Percentiles rank a stretch among this genome's conserved stretches.
Conservation (phyloP, 2,797 vertebrate genomes). For the Tapera naevia region DNA sequence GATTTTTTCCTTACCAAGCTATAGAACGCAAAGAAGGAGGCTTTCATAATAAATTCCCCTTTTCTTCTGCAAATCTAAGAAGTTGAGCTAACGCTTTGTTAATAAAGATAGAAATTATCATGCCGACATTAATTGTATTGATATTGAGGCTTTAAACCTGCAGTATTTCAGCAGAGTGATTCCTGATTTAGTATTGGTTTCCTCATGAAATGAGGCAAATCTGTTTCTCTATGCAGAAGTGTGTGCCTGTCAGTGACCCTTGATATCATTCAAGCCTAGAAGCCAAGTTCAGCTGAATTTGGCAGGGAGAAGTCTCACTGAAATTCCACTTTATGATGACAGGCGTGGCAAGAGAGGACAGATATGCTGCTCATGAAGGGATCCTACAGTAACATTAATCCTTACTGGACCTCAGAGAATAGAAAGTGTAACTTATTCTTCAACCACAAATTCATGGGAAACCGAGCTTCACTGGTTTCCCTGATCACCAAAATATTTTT, state of each 20-base stretch:
- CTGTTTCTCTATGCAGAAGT: neutral
- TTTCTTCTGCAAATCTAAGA: slow-evolving; percentile 28
- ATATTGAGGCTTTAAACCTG: neutral
- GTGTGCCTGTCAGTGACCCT: neutral
- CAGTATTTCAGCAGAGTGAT: neutral
- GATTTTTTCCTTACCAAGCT: neutral
- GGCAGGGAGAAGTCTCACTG: neutral
- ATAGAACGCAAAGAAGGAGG: neutral
- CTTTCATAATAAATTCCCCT: neutral
- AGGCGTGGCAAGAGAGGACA: neutral
- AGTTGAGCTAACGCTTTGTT: slow-evolving; percentile 42
- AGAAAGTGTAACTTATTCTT: neutral
- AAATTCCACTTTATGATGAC: neutral
- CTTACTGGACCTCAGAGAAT: neutral
- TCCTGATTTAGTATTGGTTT: neutral
- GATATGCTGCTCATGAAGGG: neutral
- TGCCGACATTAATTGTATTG: neutral
- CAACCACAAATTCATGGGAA: neutral
- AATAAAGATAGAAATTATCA: neutral
- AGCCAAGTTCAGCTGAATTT: neutral
- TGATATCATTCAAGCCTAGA: neutral
- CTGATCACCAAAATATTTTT: neutral
- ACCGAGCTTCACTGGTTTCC: neutral
- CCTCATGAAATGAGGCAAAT: neutral
- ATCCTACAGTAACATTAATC: neutral